Base-by-base conservation (phyloP, 2,888 invertebrate species). In the Drosophila colorata region DNA sequence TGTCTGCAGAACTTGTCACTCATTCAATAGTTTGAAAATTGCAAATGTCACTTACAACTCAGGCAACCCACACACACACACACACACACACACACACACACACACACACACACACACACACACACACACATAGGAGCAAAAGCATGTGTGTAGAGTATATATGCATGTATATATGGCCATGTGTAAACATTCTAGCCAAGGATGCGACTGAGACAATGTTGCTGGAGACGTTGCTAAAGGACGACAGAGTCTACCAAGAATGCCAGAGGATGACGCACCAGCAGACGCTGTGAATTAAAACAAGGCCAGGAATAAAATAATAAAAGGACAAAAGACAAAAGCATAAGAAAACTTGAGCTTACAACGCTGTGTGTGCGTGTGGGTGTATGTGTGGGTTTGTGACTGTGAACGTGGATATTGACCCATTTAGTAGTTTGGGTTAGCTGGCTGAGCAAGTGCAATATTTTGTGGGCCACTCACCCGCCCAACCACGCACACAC, bases 1-100 rank as follows among this genome's bases (percentile, higher is more conserved):
- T 90, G 89, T 90, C 90, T 90, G 89, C 90, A 88, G 80, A 90
- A 89, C 88, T 90, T 90, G 89, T 90, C 90, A 90, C 90, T 90
- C 89, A 90, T 90, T 90, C 89, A 90, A 90, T 90, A 90, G 90
- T 90, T 89, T 89, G 80, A 87, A 90, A 90, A 90, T 90, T 90
- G 90, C 89, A 90, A 90, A 90, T 90, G 89, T 90, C 89, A 90
- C 90, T 90, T 90, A 80, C 90, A 88, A 82, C 77, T 76, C 77
- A 70, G 71, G 66, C 75, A 69, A 46, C 63, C 28, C 64, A 71
- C 66, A 74, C 57, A 56, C 51, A 73, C 57, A 48, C 48, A 43
- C 49, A 47, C 20, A 49, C 23, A 48, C 23, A 37, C 41, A 23
- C 14, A 57, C 16, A 47, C 35, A 41, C 41, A 23, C 14, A 46